These are phyloP conservation scores for Sarcoramphus papa DNA, from an alignment of 2,797 vertebrate genomes.

Conservation along the genomic window DNA sequence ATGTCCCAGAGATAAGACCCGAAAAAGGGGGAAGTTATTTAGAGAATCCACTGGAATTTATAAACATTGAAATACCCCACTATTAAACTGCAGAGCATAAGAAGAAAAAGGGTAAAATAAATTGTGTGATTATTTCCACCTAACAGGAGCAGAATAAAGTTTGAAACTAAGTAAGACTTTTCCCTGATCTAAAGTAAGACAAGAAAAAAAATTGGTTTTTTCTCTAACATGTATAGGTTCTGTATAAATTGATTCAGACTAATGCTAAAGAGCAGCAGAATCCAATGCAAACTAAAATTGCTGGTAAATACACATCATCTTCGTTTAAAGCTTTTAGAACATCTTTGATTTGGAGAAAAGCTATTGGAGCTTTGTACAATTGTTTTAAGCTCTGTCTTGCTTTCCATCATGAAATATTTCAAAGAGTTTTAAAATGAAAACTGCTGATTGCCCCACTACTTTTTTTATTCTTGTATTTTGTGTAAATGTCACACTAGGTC, in stretches of 20 bases:
- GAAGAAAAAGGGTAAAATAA: not conserved
- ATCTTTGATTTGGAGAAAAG: not conserved
- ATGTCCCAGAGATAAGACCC: not conserved
- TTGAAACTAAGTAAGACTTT: not conserved
- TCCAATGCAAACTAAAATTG: not conserved
- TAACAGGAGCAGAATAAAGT: not conserved
- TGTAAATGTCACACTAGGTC: not conserved
- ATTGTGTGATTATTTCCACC: not conserved
- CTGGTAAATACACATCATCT: not conserved
- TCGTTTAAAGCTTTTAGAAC: not conserved
- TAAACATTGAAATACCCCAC: not conserved
- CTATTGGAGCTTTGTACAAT: not conserved
- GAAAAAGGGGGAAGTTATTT: not conserved
- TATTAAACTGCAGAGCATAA: not conserved
- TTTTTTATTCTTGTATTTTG: not conserved
- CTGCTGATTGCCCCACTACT: not conserved
- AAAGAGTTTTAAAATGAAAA: not conserved
- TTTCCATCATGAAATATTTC: not conserved
- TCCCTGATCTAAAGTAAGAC: not conserved
- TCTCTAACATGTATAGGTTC: not conserved
- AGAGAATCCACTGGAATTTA: not conserved
- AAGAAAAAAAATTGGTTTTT: accelerated
- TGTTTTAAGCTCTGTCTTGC: not conserved
- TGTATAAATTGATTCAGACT: not conserved
- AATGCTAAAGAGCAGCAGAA: not conserved